phyloP scores from a whole-genome alignment of 2,113 vertebrate genomes.

The Campylorhamphus procurvoides region DNA sequence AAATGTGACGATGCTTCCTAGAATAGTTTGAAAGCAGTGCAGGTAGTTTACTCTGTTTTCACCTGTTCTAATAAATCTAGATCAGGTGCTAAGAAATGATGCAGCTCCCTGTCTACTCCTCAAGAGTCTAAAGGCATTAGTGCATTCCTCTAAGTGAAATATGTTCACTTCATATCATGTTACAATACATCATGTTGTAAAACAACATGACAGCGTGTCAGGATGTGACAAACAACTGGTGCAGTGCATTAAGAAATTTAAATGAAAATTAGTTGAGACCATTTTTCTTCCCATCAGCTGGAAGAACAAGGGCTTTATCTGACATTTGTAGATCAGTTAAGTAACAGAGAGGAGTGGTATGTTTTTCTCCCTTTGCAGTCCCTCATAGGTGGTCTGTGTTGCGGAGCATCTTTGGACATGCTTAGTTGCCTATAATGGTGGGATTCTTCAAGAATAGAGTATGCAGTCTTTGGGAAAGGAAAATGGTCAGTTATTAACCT shows the following conservation, averaged over 20 bases:
- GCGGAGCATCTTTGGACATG: neutral
- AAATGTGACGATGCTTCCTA: neutral
- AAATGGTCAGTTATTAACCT: neutral
- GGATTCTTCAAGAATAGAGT: neutral
- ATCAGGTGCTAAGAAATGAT: neutral
- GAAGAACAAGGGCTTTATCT: neutral
- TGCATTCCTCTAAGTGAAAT: conserved; percentile 49
- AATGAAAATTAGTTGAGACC: conserved; percentile 50
- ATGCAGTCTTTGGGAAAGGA: neutral
- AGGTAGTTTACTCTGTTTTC: neutral
- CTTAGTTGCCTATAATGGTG: neutral
- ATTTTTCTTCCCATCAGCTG: conserved; percentile 48
- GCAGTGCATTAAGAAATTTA: conserved; percentile 50
- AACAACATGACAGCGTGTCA: conserved; percentile 27
- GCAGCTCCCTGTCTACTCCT: neutral
- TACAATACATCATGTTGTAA: conserved; percentile 41
- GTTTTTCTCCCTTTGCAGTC: neutral
- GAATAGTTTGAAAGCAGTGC: neutral
- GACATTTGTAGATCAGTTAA: conserved; percentile 34
- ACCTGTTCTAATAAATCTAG: conserved; percentile 23
- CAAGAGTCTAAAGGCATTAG: conserved; percentile 33
- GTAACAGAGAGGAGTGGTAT: neutral
- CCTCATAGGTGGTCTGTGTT: neutral
- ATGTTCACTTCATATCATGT: conserved; percentile 43
- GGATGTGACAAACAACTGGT: conserved; percentile 49